Evolutionary conservation across 2,797 vertebrate genomes (phyloP), one percentile per base, ranked within the genome.

Genomic region (Rhinichthys osculus): DNA sequence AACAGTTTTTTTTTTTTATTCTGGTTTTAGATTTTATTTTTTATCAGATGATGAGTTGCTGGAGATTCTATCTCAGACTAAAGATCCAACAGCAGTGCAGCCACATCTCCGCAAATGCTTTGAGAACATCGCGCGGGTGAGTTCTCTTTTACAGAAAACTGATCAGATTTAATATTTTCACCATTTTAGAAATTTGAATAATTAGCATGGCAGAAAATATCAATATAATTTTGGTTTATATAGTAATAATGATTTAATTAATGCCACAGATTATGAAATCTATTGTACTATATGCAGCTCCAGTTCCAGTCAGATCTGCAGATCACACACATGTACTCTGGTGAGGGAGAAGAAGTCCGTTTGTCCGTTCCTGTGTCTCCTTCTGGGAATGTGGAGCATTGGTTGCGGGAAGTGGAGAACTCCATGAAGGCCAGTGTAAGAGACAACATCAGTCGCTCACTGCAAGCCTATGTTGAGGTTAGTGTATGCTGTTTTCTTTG

Each of bases 241-340:
- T 27, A 42, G 57, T 42, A 72, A 21, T 16, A 17, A n/a, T 21
- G 9, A 62, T 64, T 72, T 13, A 35, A 2, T 62, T 23, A 5
- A 42, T 71, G 42, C 35, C 19, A 38, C 44, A 69, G n/a, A 57
- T 57, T 82, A 33, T 66, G 6, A 8, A n/a, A 69, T 27, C 66
- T 67, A 5, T 71, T 79, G 17, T 83, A 9, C 81, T 10, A 69
- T 87, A 83, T 30, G 89, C 93, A 99, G 98, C 95, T 99, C 33
- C 91, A 94, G 70, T 99, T 99, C 91, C 96, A 98, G 92, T 90
- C 96, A 40, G 96, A 98, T 89, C 94, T 97, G 11, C 92, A 96
- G 92, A 98, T 99, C 93, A 98, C 97, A 4, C 96, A 98, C 69
- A 97, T 98, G 98, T 97, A 96, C 90, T 98, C 97, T 1, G 96